Base-by-base conservation (phyloP, 2,113 vertebrate species). In the Spilogale gracilis region DNA sequence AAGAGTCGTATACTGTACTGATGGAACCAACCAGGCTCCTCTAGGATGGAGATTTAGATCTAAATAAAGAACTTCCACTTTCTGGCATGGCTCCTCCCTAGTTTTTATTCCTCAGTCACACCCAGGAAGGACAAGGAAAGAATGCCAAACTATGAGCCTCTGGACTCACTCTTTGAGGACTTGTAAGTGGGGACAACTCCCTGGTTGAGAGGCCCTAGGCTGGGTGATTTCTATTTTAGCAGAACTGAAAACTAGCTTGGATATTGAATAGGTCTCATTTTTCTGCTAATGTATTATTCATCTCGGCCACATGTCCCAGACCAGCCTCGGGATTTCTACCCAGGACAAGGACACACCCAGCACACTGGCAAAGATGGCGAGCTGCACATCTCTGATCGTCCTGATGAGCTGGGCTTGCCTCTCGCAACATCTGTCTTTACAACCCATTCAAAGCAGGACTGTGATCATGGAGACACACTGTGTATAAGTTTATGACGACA, bases 181-280 rank as follows among this genome's bases (percentile, higher is more conserved):
- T 1, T 56, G 43, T 67, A 83, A 71, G 12, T 58, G 50, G 52
- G 73, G 83, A 25, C 32, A 54, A 16, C 3, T 13, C 9, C 78
- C 38, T 52, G 20, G 32, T 65, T 17, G 13, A 95, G 54, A 56
- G 45, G n/a, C 27, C 9, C 58, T 71, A 60, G 16, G 52, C 50
- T 71, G 21, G 16, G 58, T 23, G 61, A 38, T 81, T 85, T 96
- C 84, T 91, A n/a, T 94, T 90, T 45, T 27, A 74, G 80, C 32
- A 85, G 20, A 86, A 69, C 38, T 90, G 73, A 21, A 71, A 76
- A 48, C 54, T 17, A 45, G 83, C 58, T 92, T 38, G 27, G 12
- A 10, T 78, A 18, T 65, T 93, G 73, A 97, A 86, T 80, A 94
- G 71, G 78, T 14, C 61, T 74, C 94, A n/a, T 85, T 91, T 95